Base-by-base conservation (phyloP, 2,113 vertebrate species). In the Xerus inauris region DNA sequence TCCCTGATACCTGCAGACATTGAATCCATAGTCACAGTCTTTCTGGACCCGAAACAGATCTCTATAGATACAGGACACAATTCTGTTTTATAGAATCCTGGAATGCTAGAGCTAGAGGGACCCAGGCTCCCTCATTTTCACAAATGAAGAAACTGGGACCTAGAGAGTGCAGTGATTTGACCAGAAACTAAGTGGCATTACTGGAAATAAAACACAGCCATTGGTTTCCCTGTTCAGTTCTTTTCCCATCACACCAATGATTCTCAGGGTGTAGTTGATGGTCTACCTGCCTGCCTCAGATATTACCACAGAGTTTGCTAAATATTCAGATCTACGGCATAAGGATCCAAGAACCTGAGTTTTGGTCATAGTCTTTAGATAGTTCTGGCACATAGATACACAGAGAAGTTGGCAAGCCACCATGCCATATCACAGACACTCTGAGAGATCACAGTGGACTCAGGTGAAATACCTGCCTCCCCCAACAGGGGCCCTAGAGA, bases 1-100 rank as follows among this genome's bases (percentile, higher is more conserved):
- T 4, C 47, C 99, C 99, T 14, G 0, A 92, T 12, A 99, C 97
- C 99, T 99, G 96, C 0, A 95, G 85, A 97, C 76, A 93, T 5
- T 13, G 22, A 89, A 57, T 5, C 72, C 54, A 73, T 38, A 73
- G 40, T 38, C 87, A 96, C 5, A 22, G 73, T 38, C 75, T 47
- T 88, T 81, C 72, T 71, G 35, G 91, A 71, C 8, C 40, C 88
- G 72, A 54, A 82, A n/a, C 12, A 90, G 35, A 57, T 45, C 14
- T 69, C 91, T 6, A 85, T 22, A 77, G 54, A 17, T 7, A 96
- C 28, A 75, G 24, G 65, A 72, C n/a, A 77, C 17, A 59, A 20
- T 72, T 51, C 16, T 67, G 28, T 47, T 64, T 94, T 32, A 22
- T 13, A 51, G 65, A 80, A 47, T 80, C 38, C 28, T 45, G 17